phyloP scores from a whole-genome alignment of 2,797 vertebrate genomes.

The Poecile montanus region DNA sequence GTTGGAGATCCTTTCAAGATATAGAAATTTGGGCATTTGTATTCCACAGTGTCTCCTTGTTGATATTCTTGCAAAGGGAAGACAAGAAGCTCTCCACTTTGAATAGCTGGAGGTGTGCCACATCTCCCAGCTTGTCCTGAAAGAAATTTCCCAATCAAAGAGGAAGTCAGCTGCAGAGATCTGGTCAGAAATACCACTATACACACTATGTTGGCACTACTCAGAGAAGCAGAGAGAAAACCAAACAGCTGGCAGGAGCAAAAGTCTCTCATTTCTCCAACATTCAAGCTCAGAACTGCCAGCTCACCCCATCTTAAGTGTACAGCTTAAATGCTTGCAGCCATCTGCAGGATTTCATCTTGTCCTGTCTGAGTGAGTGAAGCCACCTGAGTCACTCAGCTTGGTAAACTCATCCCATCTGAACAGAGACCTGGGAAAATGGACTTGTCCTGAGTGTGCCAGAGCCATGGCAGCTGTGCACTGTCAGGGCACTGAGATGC shows the following conservation, averaged over 20 bases:
- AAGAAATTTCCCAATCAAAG: background rate
- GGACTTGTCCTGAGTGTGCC: background rate
- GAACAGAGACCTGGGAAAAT: background rate
- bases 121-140: constrained; percentile 10
- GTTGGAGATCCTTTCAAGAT: background rate
- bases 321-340: background rate
- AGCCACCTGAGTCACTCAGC: background rate
- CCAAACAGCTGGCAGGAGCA: background rate
- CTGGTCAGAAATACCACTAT: background rate
- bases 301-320: background rate
- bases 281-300: background rate
- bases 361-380: background rate
- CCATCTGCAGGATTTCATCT: background rate
- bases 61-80: background rate
- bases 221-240: background rate
- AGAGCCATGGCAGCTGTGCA: background rate
- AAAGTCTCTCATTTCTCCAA: background rate
- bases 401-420: background rate
- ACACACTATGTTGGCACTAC: background rate
- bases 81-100: constrained; percentile 19
- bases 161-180: background rate
- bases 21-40: background rate
- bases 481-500: background rate
- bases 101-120: constrained; percentile 4
- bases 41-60: background rate